phyloP scores from a whole-genome alignment of 2,888 invertebrate species.

The Mayetiola destructor region DNA sequence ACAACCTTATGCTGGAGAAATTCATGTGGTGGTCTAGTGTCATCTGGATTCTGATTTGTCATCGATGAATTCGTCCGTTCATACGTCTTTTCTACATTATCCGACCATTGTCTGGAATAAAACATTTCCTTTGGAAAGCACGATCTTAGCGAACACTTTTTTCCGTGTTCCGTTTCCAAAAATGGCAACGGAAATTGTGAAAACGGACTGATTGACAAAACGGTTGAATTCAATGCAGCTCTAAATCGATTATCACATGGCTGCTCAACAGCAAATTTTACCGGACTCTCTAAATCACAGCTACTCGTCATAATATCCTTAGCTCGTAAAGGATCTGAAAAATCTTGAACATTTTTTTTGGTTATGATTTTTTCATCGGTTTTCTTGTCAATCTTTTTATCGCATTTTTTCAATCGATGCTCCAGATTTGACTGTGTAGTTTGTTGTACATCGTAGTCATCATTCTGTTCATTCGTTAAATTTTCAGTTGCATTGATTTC shows the following conservation, averaged over 20 bases:
- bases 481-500: background rate
- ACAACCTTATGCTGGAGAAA: slow-evolving; percentile 60
- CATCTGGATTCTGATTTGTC: background rate
- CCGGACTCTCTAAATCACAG: slow-evolving; percentile 34
- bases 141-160: slow-evolving; percentile 53
- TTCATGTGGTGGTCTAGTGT: slow-evolving; percentile 42
- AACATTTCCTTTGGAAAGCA: slow-evolving; percentile 62
- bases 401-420: too few relatives aligned
- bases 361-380: slow-evolving; percentile 42
- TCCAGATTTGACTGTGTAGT: too few relatives aligned
- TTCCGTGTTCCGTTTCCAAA: slow-evolving; percentile 70
- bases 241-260: slow-evolving; percentile 54
- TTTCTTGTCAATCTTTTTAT: slow-evolving; percentile 26
- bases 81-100: slow-evolving; percentile 26
- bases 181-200: slow-evolving; percentile 73
- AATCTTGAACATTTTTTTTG: slow-evolving; percentile 42
- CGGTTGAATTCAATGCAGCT: slow-evolving; percentile 56
- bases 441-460: background rate
- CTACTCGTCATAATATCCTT: slow-evolving; percentile 29
- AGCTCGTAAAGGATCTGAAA: slow-evolving; percentile 67
- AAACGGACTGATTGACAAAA: slow-evolving; percentile 75
- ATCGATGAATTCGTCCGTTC: slow-evolving; percentile 7
- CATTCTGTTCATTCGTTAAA: background rate
- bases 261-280: slow-evolving; percentile 37
- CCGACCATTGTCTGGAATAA: slow-evolving; percentile 48